Conservation (phyloP, 2,113 vertebrate species). For the Clarias macrocephalus region DNA sequence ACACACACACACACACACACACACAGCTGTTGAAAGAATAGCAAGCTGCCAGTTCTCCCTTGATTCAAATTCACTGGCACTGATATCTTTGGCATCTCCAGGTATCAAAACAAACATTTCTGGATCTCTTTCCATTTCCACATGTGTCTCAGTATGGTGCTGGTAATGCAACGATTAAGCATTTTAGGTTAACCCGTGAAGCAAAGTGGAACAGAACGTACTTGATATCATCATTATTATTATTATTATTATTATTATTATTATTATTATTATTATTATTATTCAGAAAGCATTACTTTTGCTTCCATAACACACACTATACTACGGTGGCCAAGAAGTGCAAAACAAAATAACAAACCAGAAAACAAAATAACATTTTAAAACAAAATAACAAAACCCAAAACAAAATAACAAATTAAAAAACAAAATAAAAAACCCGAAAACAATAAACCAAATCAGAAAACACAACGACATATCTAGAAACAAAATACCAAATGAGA, state of each 20-base stretch:
- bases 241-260: neutral
- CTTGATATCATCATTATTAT: too few species aligned
- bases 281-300: neutral
- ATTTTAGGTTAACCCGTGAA: neutral
- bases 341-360: too few species aligned
- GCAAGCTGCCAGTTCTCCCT: slow-evolving; percentile 24
- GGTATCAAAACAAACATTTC: slow-evolving; percentile 33
- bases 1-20: slow-evolving; percentile 24
- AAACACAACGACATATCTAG: too few species aligned
- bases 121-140: neutral
- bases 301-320: neutral
- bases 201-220: neutral
- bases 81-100: slow-evolving; percentile 15
- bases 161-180: neutral
- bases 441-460: too few species aligned
- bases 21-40: neutral
- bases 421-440: too few species aligned
- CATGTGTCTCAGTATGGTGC: neutral
- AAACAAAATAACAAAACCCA: too few species aligned
- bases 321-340: too few species aligned
- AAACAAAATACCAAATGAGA: too few species aligned
- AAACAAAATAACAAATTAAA: too few species aligned
- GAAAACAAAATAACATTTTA: too few species aligned
- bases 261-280: neutral
- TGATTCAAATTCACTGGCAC: slow-evolving; percentile 12